Conservation (phyloP, 37 sponge, comb jelly and placozoan genomes). For the Aphrocallistes beatrix region DNA sequence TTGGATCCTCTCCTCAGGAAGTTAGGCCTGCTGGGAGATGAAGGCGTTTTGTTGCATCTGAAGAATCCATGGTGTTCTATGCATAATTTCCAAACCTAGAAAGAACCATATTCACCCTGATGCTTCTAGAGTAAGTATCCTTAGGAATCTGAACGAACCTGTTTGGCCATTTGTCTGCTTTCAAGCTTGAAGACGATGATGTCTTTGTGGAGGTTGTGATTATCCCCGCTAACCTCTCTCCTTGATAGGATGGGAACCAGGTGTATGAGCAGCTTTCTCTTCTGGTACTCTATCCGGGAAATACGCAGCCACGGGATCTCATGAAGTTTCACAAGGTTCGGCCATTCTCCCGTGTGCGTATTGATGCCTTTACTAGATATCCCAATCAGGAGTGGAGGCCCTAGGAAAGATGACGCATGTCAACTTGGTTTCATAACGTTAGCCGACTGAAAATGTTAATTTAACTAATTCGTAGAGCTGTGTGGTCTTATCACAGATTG, state of each 20-base stretch:
- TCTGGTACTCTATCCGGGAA: background rate
- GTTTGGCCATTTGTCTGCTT: background rate
- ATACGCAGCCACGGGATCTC: constrained; percentile 10
- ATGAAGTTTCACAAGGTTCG: constrained; percentile 4
- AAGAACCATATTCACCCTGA: background rate
- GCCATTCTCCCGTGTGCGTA: constrained; percentile 11
- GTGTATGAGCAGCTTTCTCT: background rate
- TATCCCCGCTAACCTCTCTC: background rate
- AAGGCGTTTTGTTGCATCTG: background rate
- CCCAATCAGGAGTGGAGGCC: background rate
- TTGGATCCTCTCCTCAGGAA: constrained; percentile 3
- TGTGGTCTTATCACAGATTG: too few relatives aligned
- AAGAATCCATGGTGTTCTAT: constrained; percentile 10
- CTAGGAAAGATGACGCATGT: too few relatives aligned
- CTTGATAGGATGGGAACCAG: background rate
- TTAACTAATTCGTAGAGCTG: too few relatives aligned
- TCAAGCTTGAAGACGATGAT: background rate
- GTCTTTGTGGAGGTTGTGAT: background rate
- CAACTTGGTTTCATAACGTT: too few relatives aligned
- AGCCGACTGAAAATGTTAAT: too few relatives aligned
- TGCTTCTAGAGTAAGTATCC: background rate
- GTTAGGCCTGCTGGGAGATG: background rate
- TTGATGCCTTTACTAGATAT: background rate
- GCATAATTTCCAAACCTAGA: background rate
- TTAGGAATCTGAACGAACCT: background rate